These are phyloP conservation scores for Orycteropus afer DNA, from an alignment of 2,113 vertebrate genomes.

Conservation along the genomic window DNA sequence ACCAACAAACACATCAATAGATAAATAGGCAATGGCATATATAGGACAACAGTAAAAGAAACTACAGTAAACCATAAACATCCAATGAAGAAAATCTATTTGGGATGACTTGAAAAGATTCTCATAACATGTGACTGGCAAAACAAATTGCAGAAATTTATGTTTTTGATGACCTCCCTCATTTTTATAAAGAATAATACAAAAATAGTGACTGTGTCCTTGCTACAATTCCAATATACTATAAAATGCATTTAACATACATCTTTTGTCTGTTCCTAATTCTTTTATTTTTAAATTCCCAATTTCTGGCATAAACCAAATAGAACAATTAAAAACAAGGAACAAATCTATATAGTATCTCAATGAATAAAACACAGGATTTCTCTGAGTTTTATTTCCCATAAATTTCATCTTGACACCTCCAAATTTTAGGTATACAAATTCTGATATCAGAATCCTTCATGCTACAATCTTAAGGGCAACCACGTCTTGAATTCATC, in stretches of 20 bases:
- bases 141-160: not conserved
- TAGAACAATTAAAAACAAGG: constrained; percentile 43
- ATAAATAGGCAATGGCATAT: not conserved
- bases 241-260: constrained; percentile 19
- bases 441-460: not conserved
- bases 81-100: not conserved
- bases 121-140: not conserved
- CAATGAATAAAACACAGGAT: not conserved
- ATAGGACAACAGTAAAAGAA: too few species aligned
- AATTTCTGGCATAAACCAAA: not conserved
- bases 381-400: constrained; percentile 9
- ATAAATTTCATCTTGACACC: not conserved
- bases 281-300: not conserved
- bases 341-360: not conserved
- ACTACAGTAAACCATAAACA: too few species aligned
- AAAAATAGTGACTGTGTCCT: not conserved
- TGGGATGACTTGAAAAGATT: not conserved
- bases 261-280: constrained; percentile 17
- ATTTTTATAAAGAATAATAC: not conserved
- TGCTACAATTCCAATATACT: not conserved
- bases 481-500: not conserved
- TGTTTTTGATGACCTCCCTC: not conserved
- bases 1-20: too few species aligned
- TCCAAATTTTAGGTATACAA: constrained; percentile 22
- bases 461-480: not conserved